phyloP scores from a whole-genome alignment of 1,140 invertebrate species.

The Meloidogyne chitwoodi region DNA sequence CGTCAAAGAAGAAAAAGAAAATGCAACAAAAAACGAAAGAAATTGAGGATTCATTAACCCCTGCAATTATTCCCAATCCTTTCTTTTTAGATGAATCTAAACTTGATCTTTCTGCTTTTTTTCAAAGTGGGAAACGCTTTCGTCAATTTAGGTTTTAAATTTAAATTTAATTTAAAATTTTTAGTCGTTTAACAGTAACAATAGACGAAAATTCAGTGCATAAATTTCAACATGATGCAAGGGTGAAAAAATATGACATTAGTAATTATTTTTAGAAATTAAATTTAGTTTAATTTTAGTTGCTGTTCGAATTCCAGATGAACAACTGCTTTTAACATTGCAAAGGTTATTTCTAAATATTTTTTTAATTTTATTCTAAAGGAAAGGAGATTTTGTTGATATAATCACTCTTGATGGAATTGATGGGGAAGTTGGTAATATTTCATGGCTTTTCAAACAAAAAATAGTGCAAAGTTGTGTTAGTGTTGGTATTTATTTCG shows the following conservation, averaged over 20 bases:
- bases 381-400: slow-evolving; percentile 41
- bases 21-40: not conserved
- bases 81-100: slow-evolving; percentile 46
- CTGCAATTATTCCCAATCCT: slow-evolving; percentile 45
- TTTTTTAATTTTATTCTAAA: not conserved
- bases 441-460: slow-evolving; percentile 42
- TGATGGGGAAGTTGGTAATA: not conserved
- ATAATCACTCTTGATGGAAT: slow-evolving; percentile 30
- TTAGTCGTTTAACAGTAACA: slow-evolving; percentile 51
- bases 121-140: slow-evolving; percentile 46
- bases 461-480: slow-evolving; percentile 41
- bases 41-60: not conserved
- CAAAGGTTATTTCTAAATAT: slow-evolving; percentile 7
- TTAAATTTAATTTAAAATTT: slow-evolving; percentile 13
- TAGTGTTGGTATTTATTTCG: slow-evolving; percentile 28
- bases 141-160: slow-evolving; percentile 51
- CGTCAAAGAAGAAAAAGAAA: slow-evolving; percentile 50
- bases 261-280: not conserved
- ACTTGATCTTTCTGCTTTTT: slow-evolving; percentile 41
- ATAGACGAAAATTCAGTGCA: slow-evolving; percentile 47
- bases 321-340: slow-evolving; percentile 50
- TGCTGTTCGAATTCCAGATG: slow-evolving; percentile 48
- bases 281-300: slow-evolving; percentile 12
- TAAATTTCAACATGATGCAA: slow-evolving; percentile 47
- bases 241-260: slow-evolving; percentile 50